Conservation (phyloP, 2,797 vertebrate genomes). For the Chelon labrosus region DNA sequence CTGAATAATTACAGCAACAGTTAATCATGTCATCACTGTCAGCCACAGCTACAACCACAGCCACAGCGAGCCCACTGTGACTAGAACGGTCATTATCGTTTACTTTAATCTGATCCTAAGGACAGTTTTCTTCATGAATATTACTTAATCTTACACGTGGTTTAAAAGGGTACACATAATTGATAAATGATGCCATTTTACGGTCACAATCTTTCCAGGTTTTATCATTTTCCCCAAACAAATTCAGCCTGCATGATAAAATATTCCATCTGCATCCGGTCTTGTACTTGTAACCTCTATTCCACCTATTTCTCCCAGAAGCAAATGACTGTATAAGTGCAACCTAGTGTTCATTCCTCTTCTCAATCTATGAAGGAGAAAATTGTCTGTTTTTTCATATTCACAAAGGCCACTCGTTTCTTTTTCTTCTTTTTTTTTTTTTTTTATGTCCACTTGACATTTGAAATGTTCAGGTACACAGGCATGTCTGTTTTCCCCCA, state of each 20-base stretch:
- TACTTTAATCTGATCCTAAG: neutral
- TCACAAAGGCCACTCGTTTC: neutral
- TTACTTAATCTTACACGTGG: too few species aligned
- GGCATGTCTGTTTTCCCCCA: conserved; percentile 18
- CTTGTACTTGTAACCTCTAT: neutral
- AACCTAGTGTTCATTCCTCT: neutral
- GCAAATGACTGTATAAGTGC: neutral
- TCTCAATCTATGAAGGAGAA: conserved; percentile 15
- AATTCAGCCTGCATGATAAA: neutral
- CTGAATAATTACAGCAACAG: neutral
- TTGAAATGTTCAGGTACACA: conserved; percentile 34
- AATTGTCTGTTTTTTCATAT: conserved; percentile 23
- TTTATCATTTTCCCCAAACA: too few species aligned
- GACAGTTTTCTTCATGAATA: too few species aligned
- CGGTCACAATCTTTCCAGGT: too few species aligned
- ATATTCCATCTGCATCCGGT: neutral
- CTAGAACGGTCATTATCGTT: neutral
- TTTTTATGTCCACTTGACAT: conserved; percentile 46
- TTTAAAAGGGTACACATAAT: too few species aligned
- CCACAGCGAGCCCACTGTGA: neutral
- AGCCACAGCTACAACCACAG: neutral
- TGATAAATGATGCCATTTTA: too few species aligned
- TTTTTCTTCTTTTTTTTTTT: neutral
- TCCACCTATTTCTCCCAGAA: neutral
- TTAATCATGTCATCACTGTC: conserved; percentile 1